Base-by-base conservation (phyloP, 2,113 vertebrate genomes). In the Galbula dea region DNA sequence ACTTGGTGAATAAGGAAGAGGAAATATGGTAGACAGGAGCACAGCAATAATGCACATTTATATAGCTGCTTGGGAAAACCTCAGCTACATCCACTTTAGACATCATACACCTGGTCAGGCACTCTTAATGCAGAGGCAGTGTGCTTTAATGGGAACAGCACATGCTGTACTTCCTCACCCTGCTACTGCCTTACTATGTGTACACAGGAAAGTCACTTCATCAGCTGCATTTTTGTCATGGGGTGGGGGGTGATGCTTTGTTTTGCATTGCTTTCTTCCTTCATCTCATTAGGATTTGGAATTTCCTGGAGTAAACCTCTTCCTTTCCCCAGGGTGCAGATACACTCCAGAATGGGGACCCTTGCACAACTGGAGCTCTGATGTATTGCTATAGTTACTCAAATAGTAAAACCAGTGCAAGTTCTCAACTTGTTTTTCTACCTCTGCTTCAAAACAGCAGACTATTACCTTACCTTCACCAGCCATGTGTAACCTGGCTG, bases 1-100 rank as follows among this genome's bases (percentile, higher is more conserved):
- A 29, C 45, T 46, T 73, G 46, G 84, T 74, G 84, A 94, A 95
- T 83, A 77, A 94, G 85, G 81, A 85, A 68, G 59, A 87, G 65
- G 75, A 91, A 94, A 85, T 80, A 89, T 32, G 63, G 41, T 67
- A 94, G 68, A 41, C 45, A 90, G 66, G 49, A 93, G 29, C 46
- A 34, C 1, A 12, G 75, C 68, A 85, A 63, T 91, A 91, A 91
- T 20, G 74, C 41, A 79, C 81, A 73, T 69, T 92, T 77, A 68
- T 73, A 19, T 15, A 62, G 51, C 51, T 76, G 55, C 75, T 66
- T 62, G 24, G 34, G 51, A 90, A 43, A 74, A 37, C 59, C n/a
- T 89, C 67, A 63, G 17, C 54, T 34, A 15, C 29, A 5, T 3
- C 11, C 36, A 61, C 48, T 90, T 80, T 62, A 57, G 9, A 11